phyloP scores from a whole-genome alignment of 2,113 vertebrate species.

The Anseranas semipalmata region DNA sequence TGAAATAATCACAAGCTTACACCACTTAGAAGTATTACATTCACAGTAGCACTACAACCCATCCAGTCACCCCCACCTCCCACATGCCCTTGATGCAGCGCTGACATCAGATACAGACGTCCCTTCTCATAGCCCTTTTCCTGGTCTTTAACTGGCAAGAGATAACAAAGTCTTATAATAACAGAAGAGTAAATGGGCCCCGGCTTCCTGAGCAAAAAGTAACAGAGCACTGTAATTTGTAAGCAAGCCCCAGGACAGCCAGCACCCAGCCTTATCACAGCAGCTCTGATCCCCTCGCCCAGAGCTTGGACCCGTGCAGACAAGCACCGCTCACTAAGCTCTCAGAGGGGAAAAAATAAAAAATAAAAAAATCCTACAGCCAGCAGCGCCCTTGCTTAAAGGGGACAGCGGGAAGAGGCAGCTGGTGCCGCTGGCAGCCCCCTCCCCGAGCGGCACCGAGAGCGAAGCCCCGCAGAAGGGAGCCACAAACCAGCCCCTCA shows the following conservation, averaged over 20 bases:
- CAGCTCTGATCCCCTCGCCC: neutral
- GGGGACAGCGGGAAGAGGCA: accelerated
- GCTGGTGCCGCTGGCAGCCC: too few relatives aligned
- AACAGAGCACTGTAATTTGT: neutral
- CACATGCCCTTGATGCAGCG: accelerated
- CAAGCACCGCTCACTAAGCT: too few relatives aligned
- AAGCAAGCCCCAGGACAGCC: too few relatives aligned
- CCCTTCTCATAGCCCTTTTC: neutral
- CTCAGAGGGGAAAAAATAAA: neutral
- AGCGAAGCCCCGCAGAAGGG: too few relatives aligned
- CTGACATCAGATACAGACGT: accelerated
- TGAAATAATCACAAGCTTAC: neutral
- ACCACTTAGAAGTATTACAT: neutral
- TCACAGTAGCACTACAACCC: neutral
- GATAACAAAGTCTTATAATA: neutral
- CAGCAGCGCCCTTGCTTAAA: neutral
- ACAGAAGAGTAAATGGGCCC: accelerated
- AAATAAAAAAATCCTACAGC: neutral
- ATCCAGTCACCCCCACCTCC: neutral
- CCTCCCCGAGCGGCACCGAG: neutral
- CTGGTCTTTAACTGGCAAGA: neutral
- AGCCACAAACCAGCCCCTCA: too few relatives aligned
- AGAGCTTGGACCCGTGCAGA: too few relatives aligned
- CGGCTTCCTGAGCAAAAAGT: neutral
- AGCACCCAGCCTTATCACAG: accelerated